Evolutionary conservation across 2,888 invertebrate genomes (phyloP), one percentile per base, ranked within the genome.

Genomic region (Drosophila hamatofila): DNA sequence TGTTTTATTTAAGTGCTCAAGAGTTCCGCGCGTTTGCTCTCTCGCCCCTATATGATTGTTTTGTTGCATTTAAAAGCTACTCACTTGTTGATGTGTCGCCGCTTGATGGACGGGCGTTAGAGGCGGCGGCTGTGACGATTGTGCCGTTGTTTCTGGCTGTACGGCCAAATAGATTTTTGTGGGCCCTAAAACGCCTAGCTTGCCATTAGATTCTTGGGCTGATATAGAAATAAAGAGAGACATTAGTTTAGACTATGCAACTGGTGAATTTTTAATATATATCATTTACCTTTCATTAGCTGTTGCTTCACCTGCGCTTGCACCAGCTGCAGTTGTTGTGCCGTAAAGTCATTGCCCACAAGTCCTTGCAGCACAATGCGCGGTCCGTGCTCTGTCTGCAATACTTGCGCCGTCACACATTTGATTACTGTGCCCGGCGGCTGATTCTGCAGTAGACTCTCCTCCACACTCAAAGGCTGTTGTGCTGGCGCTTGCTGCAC

Each of bases 231-330:
- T 2, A 23, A 25, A 12, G 21, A 35, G 1, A 35, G 12, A 14
- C 0, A 39, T 35, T 30, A 5, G 11, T 41, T 39, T 21, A 25
- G 39, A 11, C 4, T 35, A 11, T 9, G 7, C 6, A 35, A 16
- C 7, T 33, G 33, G 0, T 1, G 2, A 9, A 11, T 8, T 3
- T n/a, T n/a, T n/a, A n/a, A n/a, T n/a, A n/a, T 37, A 0, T 30
- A 27, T 0, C 8, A 9, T 42, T 60, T 44, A 97, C 97, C 97
- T 95, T 97, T 97, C 57, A 97, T 93, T 58, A 97, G 93, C 91
- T 97, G 97, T 88, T 97, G 97, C 92, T 97, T 97, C 21, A 97
- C 97, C 94, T 97, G 97, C 81, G 97, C 96, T 88, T 97, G 97
- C 0, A 97, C 96, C 67, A 97, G 94, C 5, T 96, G 95, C 81